phyloP scores from a whole-genome alignment of 2,888 invertebrate species.

The Coleophora deauratella region DNA sequence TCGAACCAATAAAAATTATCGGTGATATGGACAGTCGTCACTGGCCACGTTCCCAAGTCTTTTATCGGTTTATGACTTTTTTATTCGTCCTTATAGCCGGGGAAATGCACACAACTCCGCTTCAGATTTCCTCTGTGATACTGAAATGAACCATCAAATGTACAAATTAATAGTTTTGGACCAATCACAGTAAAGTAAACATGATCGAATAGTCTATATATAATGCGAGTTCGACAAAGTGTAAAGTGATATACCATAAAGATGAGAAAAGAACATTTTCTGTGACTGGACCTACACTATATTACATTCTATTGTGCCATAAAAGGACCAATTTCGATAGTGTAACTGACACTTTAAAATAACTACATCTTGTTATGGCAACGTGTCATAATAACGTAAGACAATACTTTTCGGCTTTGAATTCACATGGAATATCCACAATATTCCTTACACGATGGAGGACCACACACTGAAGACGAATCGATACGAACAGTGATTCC shows the following conservation, averaged over 20 bases:
- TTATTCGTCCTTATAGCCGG: conserved; percentile 58
- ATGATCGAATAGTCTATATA: conserved; percentile 18
- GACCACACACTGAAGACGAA: conserved; percentile 50
- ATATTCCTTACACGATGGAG: conserved; percentile 37
- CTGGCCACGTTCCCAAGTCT: conserved; percentile 63
- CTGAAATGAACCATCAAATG: conserved; percentile 43
- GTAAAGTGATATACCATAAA: not conserved
- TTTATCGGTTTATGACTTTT: conserved; percentile 69
- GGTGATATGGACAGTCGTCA: conserved; percentile 54
- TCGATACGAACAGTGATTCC: conserved; percentile 38
- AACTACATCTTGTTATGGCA: conserved; percentile 48
- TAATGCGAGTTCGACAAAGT: conserved; percentile 14
- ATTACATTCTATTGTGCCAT: conserved; percentile 11
- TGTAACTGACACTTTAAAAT: conserved; percentile 37
- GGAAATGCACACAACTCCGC: conserved; percentile 64
- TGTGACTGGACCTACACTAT: too few relatives aligned
- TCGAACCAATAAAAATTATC: conserved; percentile 54
- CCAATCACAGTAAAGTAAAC: conserved; percentile 31
- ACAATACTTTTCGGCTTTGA: conserved; percentile 21
- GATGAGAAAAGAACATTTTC: not conserved
- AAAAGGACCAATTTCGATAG: conserved; percentile 37
- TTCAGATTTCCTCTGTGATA: conserved; percentile 54
- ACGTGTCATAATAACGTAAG: conserved; percentile 47
- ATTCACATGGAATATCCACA: conserved; percentile 20
- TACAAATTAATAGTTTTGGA: conserved; percentile 40